Conservation (phyloP, 2,113 vertebrate species). For the Gobiocypris rarus region DNA sequence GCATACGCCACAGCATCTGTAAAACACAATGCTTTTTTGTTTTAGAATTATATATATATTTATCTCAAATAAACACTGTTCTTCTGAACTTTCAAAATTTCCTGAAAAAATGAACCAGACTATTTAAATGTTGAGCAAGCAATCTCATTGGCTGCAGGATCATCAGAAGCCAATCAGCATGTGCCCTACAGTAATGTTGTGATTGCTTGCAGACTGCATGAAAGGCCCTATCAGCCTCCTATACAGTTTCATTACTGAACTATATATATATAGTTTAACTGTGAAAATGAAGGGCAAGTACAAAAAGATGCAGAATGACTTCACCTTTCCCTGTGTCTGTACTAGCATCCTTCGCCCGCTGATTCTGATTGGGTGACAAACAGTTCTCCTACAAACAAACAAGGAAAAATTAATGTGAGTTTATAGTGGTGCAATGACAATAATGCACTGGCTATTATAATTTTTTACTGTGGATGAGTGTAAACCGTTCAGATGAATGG, state of each 20-base stretch:
- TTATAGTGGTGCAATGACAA: background rate
- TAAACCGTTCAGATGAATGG: background rate
- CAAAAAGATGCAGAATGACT: conserved; percentile 12
- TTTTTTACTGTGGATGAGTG: background rate
- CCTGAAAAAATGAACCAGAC: background rate
- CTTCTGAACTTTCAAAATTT: background rate
- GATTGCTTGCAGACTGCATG: no score
- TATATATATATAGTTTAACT: no score
- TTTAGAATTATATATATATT: no score
- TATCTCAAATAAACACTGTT: no score
- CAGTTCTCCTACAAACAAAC: conserved; percentile 75
- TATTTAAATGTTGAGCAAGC: no score
- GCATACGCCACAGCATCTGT: conserved; percentile 80
- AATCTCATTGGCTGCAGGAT: no score
- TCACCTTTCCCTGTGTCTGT: conserved; percentile 81
- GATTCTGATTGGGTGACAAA: conserved; percentile 78
- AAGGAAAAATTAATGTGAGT: background rate
- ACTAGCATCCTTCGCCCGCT: conserved; percentile 76
- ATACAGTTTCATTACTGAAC: no score
- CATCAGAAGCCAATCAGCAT: no score
- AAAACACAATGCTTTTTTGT: background rate
- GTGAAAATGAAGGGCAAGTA: background rate
- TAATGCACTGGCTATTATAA: background rate
- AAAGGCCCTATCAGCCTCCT: no score
- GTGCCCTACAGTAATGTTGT: no score